These are phyloP conservation scores for Magallana nippona DNA, from an alignment of 2,888 invertebrate species.

Conservation along the genomic window DNA sequence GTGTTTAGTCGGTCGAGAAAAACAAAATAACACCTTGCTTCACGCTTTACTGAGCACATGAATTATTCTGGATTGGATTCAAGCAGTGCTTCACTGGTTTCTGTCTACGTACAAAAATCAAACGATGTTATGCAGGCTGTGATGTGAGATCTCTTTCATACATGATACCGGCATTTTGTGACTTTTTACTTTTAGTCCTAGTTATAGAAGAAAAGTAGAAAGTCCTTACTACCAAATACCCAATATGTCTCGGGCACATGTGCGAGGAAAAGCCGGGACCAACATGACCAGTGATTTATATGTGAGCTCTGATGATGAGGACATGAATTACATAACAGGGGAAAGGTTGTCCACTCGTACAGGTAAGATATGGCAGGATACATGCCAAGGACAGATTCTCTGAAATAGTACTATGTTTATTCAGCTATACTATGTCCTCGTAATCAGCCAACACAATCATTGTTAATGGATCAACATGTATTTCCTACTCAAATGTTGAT, in stretches of 20 bases:
- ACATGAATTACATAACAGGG: slow-evolving; percentile 30
- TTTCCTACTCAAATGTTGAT: slow-evolving; percentile 2
- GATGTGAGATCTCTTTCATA: not conserved
- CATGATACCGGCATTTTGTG: not conserved
- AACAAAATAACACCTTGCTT: not conserved
- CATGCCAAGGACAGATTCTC: not conserved
- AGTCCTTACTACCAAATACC: slow-evolving; percentile 83
- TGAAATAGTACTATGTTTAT: not conserved
- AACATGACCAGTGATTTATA: slow-evolving; percentile 44
- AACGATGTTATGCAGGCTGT: not conserved
- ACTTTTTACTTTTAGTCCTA: slow-evolving; percentile 43
- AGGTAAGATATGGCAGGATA: not conserved
- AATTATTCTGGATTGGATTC: slow-evolving; percentile 27
- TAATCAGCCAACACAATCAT: not conserved
- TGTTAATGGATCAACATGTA: not conserved
- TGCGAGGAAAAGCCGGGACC: slow-evolving; percentile 50
- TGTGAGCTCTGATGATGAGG: slow-evolving; percentile 45
- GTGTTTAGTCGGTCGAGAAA: slow-evolving; percentile 6
- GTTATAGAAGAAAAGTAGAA: slow-evolving; percentile 47
- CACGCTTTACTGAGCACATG: not conserved
- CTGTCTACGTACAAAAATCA: not conserved
- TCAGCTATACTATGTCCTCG: not conserved
- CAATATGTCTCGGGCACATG: slow-evolving; percentile 89
- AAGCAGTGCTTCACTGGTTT: not conserved
- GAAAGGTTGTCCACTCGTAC: slow-evolving; percentile 19